Evolutionary conservation across 2,797 vertebrate species (phyloP).

Genomic region (Sebastes hopkinsi): DNA sequence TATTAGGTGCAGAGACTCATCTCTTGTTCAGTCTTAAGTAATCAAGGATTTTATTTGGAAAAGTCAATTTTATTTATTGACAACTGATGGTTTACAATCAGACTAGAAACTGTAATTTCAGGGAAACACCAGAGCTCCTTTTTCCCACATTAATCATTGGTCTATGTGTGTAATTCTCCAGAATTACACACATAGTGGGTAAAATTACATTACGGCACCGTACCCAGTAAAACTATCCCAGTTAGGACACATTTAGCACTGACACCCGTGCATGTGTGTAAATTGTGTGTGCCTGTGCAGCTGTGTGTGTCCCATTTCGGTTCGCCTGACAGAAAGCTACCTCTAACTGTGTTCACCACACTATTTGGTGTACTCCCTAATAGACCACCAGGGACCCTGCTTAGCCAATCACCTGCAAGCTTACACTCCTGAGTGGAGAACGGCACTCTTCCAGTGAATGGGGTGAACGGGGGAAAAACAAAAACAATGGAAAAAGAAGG

Average conservation of each 20-base stretch:
- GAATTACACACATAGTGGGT: not conserved
- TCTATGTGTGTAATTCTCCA: not conserved
- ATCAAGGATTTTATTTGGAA: not conserved
- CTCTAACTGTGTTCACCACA: constrained; percentile 43
- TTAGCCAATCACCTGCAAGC: constrained; percentile 68
- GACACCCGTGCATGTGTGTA: constrained; percentile 17
- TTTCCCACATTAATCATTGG: constrained; percentile 8
- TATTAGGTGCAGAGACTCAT: not conserved
- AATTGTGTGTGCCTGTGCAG: constrained; percentile 40
- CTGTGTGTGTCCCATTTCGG: constrained; percentile 45
- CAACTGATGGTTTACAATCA: not conserved
- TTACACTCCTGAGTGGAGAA: constrained; percentile 54
- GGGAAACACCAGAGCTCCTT: not conserved
- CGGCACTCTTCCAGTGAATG: constrained; percentile 63
- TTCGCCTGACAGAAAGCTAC: constrained; percentile 47
- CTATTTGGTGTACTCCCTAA: constrained; percentile 59
- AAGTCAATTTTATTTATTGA: not conserved
- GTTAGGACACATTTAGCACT: constrained; percentile 29
- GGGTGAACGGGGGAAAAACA: constrained; percentile 25
- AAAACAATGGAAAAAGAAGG: constrained; percentile 42
- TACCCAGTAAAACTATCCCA: constrained; percentile 15
- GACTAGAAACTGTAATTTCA: not conserved
- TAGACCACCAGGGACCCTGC: constrained; percentile 72
- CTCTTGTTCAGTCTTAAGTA: not conserved
- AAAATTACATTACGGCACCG: constrained; percentile 2